These are phyloP conservation scores for Tenebrio molitor DNA, from an alignment of 1,140 invertebrate species.

Conservation along the genomic window DNA sequence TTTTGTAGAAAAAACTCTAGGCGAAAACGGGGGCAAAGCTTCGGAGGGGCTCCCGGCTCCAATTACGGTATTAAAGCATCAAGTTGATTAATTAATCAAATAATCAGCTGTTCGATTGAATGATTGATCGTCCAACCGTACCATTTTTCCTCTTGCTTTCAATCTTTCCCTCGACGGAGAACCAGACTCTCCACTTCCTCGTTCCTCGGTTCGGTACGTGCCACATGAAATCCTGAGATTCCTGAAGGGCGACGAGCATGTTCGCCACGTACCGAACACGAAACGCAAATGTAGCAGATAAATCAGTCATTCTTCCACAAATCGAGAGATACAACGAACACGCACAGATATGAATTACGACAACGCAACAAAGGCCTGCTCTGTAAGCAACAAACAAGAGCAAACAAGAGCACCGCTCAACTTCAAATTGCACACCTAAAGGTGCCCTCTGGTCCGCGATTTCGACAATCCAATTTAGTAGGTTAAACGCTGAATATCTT, in stretches of 20 bases:
- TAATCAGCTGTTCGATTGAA: too few relatives aligned
- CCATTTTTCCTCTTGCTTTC: too few relatives aligned
- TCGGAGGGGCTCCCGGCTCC: too few relatives aligned
- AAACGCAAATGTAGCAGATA: not conserved
- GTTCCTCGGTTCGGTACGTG: not conserved
- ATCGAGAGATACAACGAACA: not conserved
- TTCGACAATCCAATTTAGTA: slow-evolving; percentile 10
- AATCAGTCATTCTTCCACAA: slow-evolving; percentile 5
- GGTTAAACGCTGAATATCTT: slow-evolving; percentile 27
- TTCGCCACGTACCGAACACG: not conserved
- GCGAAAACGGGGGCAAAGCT: too few relatives aligned
- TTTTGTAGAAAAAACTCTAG: too few relatives aligned
- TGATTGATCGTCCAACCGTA: too few relatives aligned
- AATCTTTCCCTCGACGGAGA: too few relatives aligned
- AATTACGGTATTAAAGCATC: too few relatives aligned
- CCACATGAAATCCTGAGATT: slow-evolving; percentile 7
- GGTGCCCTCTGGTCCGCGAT: not conserved
- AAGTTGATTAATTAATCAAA: too few relatives aligned
- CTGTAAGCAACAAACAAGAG: not conserved
- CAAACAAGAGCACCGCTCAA: not conserved
- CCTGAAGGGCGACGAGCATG: not conserved
- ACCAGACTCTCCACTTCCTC: too few relatives aligned
- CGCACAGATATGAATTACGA: not conserved
- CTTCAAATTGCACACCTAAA: slow-evolving; percentile 11
- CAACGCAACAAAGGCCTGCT: not conserved